A percentile compares a stretch with the other conserved stretches of the same genome.
These are phyloP conservation scores for Tiliqua scincoides DNA, from an alignment of 2,113 vertebrate genomes.

Conservation along the genomic window DNA sequence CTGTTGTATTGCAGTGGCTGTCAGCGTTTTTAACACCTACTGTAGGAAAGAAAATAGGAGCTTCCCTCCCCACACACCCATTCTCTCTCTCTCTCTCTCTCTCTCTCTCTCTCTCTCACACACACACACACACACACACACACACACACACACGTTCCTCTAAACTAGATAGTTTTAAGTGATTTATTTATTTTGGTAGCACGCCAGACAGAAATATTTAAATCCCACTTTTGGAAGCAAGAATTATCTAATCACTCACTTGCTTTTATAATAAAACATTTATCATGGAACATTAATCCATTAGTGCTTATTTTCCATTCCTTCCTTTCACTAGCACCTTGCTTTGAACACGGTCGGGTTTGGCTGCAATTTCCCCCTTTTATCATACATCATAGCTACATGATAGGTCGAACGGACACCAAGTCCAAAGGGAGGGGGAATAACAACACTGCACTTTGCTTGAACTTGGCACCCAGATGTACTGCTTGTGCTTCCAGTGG, in stretches of 20 bases:
- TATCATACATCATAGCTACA: conserved; percentile 81
- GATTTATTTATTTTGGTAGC: conserved; percentile 78
- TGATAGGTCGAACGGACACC: conserved; percentile 71
- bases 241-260: conserved; percentile 83
- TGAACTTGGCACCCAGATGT: conserved; percentile 79
- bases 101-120: no score
- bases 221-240: conserved; percentile 78
- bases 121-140: conserved; percentile 29
- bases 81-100: background rate
- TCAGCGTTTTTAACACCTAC: conserved; percentile 39
- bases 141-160: conserved; percentile 59
- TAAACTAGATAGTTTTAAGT: conserved; percentile 69
- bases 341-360: conserved; percentile 75
- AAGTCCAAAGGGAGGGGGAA: conserved; percentile 58
- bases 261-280: conserved; percentile 79
- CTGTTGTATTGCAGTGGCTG: conserved; percentile 23
- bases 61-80: background rate
- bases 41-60: background rate
- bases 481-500: conserved; percentile 65
- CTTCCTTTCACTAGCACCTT: conserved; percentile 78
- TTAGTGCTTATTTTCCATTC: conserved; percentile 78
- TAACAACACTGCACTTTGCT: conserved; percentile 76
- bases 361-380: conserved; percentile 75
- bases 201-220: conserved; percentile 77
- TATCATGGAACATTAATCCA: conserved; percentile 80